Evolutionary conservation across 2,113 vertebrate species (phyloP), one percentile per base, ranked within the genome.

Genomic region (Nyctibius bracteatus): DNA sequence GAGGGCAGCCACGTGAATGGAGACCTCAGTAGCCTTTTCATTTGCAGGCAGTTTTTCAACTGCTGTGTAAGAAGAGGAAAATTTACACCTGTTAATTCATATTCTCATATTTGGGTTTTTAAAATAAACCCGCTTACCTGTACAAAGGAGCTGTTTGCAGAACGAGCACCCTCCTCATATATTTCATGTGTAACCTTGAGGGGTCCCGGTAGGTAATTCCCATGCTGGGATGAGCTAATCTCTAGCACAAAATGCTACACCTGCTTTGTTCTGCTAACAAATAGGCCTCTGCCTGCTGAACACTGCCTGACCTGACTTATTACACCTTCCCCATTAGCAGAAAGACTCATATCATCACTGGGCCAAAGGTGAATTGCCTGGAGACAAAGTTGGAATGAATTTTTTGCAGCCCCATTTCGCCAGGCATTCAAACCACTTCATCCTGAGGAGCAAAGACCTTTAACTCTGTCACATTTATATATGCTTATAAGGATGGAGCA

Each of bases 291-390:
- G 97, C 98, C 98, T 97, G 95, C 95, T 65, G 82, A 95, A 96
- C 91, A 94, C 97, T 95, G 93, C 97, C 95, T 98, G 91, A 96
- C 96, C 97, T 98, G 97, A 98, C 98, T 98, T 99, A 98, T 98
- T 99, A 96, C 97, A 98, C 96, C 95, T 95, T 97, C 62, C 88
- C 94, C 98, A 98, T 98, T 97, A 97, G 89, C 90, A 98, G 98
- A 98, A 98, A 98, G 98, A 98, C 98, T 99, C 98, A 98, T 99
- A 99, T 99, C 98, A 99, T 99, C 98, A 98, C 96, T 97, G 97
- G 98, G 98, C 98, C 98, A 99, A 99, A 99, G 99, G 98, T 99
- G 98, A 99, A 98, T 98, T 98, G 98, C 98, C 98, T 98, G 98
- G 98, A 99, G 98, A 99, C 98, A 98, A 98, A 98, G 98, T 98